Conservation (phyloP, 2,797 vertebrate genomes). For the Xiphorhynchus erythropygius region DNA sequence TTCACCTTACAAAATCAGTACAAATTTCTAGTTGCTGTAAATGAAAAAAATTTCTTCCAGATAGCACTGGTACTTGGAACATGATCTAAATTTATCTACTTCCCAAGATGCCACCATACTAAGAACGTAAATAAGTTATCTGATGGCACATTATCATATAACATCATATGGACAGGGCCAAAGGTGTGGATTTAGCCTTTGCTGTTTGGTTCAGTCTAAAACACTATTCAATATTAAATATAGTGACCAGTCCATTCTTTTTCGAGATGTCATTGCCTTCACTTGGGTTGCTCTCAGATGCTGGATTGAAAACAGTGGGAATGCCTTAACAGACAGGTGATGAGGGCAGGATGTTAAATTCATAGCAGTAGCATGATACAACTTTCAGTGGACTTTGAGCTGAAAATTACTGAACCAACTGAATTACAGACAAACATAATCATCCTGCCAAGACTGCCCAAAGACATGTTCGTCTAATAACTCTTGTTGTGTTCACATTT, state of each 20-base stretch:
- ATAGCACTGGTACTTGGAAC: neutral
- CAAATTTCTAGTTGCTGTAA: neutral
- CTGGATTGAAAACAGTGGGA: neutral
- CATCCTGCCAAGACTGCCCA: slow-evolving; percentile 18
- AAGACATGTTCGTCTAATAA: neutral
- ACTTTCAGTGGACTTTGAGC: slow-evolving; percentile 26
- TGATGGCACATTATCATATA: neutral
- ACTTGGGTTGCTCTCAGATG: neutral
- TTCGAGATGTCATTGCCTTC: neutral
- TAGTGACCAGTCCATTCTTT: neutral
- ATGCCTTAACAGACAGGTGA: neutral
- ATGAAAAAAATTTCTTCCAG: neutral
- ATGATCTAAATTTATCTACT: neutral
- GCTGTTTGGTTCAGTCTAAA: neutral
- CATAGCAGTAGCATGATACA: neutral
- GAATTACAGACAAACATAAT: slow-evolving; percentile 45
- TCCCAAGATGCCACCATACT: neutral
- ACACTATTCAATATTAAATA: neutral
- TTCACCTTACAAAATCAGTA: neutral
- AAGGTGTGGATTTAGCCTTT: neutral
- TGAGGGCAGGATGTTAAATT: neutral
- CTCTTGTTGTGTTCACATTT: neutral
- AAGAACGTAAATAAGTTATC: neutral
- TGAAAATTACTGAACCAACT: slow-evolving; percentile 7
- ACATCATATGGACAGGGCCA: fast-evolving